These are phyloP conservation scores for Physella acuta DNA, from an alignment of 1,140 invertebrate species.

Conservation along the genomic window DNA sequence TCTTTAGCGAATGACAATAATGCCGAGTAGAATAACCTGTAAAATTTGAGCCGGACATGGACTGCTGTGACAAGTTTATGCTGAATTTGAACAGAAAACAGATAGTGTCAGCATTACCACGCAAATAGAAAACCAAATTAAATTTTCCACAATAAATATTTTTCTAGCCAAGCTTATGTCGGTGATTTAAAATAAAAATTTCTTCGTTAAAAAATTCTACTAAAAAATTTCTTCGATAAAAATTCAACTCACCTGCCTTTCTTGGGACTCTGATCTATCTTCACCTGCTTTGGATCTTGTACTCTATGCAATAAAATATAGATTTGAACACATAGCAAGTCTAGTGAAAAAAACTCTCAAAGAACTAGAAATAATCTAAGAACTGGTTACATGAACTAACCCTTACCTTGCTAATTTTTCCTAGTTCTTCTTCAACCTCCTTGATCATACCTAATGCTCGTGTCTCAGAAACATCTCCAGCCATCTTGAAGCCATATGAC, in stretches of 20 bases:
- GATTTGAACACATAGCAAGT: background rate
- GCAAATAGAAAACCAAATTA: too few species aligned
- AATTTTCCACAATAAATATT: too few species aligned
- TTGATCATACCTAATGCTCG: slow-evolving; percentile 79
- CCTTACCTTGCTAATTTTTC: slow-evolving; percentile 61
- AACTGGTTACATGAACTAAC: background rate
- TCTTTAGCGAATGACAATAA: slow-evolving; percentile 70
- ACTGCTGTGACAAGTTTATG: slow-evolving; percentile 66
- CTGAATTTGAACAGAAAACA: too few species aligned
- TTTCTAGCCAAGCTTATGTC: too few species aligned
- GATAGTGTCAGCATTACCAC: too few species aligned
- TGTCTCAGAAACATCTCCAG: slow-evolving; percentile 79
- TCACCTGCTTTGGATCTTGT: slow-evolving; percentile 56
- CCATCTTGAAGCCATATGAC: slow-evolving; percentile 87
- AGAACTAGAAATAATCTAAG: background rate
- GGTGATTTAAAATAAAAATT: too few species aligned
- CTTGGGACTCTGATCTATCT: slow-evolving; percentile 49
- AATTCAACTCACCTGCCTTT: slow-evolving; percentile 55
- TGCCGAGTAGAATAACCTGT: slow-evolving; percentile 80
- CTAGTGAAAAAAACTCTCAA: background rate
- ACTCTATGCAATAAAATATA: slow-evolving; percentile 28
- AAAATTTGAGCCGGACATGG: slow-evolving; percentile 80
- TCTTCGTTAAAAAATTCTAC: too few species aligned
- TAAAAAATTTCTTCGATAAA: too few species aligned
- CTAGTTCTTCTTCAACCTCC: slow-evolving; percentile 89